phyloP scores from a whole-genome alignment of 1,140 invertebrate genomes.

The Drosophila ambigua region DNA sequence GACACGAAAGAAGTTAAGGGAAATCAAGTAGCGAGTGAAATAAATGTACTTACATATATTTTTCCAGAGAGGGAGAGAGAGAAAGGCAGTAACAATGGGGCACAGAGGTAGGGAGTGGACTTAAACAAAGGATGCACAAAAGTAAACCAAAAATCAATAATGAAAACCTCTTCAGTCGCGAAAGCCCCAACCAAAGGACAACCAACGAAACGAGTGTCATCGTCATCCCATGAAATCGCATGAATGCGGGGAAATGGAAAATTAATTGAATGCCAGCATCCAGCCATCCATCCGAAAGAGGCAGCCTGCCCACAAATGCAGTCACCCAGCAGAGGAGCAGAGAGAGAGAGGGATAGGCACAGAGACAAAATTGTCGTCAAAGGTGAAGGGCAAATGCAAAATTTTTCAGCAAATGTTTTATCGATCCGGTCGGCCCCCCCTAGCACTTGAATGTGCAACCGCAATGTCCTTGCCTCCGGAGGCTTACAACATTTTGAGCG shows the following conservation, averaged over 20 bases:
- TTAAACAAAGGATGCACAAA: conserved; percentile 4
- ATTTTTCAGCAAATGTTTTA: conserved; percentile 13
- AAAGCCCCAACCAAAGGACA: neutral
- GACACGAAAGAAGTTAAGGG: conserved; percentile 47
- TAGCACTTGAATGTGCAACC: conserved; percentile 12
- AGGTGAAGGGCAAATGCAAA: conserved; percentile 42
- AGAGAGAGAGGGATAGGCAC: conserved; percentile 4
- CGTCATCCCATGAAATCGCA: conserved; percentile 47
- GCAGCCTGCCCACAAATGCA: conserved; percentile 4
- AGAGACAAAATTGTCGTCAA: neutral
- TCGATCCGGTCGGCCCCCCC: conserved; percentile 30
- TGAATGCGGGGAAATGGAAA: conserved; percentile 59
- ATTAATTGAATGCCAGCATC: conserved; percentile 72
- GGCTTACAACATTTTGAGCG: no score
- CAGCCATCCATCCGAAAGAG: conserved; percentile 20
- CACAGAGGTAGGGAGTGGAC: conserved; percentile 4
- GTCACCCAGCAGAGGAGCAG: neutral
- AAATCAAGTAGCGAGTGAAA: conserved; percentile 70
- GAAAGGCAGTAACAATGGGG: neutral
- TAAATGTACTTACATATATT: conserved; percentile 48
- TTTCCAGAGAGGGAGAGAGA: conserved; percentile 16
- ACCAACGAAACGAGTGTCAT: conserved; percentile 42
- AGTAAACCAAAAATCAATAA: conserved; percentile 66
- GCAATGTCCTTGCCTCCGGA: conserved; percentile 12
- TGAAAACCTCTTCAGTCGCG: conserved; percentile 41